phyloP scores from a whole-genome alignment of 2,113 vertebrate species.

The Sinocyclocheilus grahami region DNA sequence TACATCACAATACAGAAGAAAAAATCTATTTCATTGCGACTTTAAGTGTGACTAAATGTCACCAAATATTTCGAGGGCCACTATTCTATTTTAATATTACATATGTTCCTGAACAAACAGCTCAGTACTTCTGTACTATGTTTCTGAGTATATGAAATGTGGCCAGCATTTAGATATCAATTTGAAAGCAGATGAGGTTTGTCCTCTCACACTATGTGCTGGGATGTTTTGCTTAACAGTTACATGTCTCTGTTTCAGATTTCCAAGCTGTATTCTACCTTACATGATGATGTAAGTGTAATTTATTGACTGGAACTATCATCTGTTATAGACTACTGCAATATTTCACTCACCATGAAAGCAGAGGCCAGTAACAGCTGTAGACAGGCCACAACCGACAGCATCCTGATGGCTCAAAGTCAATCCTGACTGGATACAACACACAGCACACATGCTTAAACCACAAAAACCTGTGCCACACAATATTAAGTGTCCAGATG shows the following conservation, averaged over 20 bases:
- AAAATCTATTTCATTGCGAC: neutral
- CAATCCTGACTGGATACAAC: slow-evolving; percentile 22
- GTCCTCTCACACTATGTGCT: neutral
- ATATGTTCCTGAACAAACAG: no score
- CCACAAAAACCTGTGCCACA: neutral
- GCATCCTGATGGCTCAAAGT: slow-evolving; percentile 60
- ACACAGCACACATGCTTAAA: neutral
- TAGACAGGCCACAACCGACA: slow-evolving; percentile 64
- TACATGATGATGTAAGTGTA: neutral
- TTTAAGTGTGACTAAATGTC: neutral
- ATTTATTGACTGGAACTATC: neutral
- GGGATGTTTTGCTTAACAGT: neutral
- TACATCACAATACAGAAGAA: no score
- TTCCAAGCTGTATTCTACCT: neutral
- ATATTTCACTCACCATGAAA: slow-evolving; percentile 65
- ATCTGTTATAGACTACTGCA: neutral
- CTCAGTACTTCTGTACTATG: neutral
- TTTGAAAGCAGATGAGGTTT: neutral
- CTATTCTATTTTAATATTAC: neutral
- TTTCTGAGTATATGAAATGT: neutral
- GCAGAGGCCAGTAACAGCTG: slow-evolving; percentile 72
- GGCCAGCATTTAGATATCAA: neutral
- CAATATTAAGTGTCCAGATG: neutral
- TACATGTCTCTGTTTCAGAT: neutral
- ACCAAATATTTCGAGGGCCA: neutral